Percentiles rank a stretch among this genome's conserved stretches.
These are phyloP conservation scores for Phoxinus dragarum DNA, from an alignment of 2,797 vertebrate genomes.

Conservation along the genomic window DNA sequence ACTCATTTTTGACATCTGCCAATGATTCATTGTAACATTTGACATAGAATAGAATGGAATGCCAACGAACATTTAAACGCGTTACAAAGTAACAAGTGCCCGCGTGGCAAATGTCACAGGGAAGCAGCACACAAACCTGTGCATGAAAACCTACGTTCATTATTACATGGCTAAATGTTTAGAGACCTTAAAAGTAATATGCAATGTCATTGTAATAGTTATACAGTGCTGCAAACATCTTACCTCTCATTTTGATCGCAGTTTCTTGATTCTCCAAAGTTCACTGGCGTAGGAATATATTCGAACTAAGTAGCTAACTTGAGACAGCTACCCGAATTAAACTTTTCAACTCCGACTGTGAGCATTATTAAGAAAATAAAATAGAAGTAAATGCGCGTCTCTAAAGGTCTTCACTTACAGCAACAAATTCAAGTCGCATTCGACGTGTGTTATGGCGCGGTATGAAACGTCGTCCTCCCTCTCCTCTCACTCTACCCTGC, in stretches of 20 bases:
- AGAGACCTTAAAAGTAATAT: background rate
- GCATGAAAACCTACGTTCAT: background rate
- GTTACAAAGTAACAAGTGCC: conserved; percentile 12
- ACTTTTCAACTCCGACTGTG: conserved; percentile 58
- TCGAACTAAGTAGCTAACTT: conserved; percentile 52
- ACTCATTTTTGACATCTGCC: background rate
- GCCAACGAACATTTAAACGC: background rate
- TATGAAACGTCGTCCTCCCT: conserved; percentile 41
- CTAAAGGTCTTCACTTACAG: background rate
- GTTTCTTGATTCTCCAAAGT: conserved; percentile 54
- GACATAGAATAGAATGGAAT: conserved; percentile 50
- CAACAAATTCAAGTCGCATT: background rate
- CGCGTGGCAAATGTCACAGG: conserved; percentile 5
- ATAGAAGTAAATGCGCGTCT: background rate
- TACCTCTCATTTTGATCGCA: conserved; percentile 80
- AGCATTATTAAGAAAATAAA: conserved; percentile 45
- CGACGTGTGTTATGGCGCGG: conserved; percentile 50
- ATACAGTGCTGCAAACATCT: conserved; percentile 44
- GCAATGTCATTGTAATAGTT: background rate
- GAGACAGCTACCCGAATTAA: conserved; percentile 62
- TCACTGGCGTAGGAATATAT: conserved; percentile 60
- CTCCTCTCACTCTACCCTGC: conserved; percentile 79
- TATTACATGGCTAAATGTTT: background rate
- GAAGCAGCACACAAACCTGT: background rate
- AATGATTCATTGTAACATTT: background rate